Percentiles rank a stretch among this genome's conserved stretches.
These are phyloP conservation scores for Tinamus major DNA, from an alignment of 2,797 vertebrate species.

Conservation along the genomic window DNA sequence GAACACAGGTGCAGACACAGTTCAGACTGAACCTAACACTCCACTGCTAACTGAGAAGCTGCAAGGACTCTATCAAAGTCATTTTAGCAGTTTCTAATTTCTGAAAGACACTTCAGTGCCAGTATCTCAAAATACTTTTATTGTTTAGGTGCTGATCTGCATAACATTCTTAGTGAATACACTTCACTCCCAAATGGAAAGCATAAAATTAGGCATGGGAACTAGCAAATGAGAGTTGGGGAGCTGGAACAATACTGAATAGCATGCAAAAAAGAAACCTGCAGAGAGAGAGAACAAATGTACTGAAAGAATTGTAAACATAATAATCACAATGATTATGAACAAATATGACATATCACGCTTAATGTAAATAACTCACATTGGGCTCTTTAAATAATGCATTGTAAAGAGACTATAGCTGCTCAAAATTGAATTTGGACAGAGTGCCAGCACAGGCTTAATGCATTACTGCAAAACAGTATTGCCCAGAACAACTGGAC, in stretches of 20 bases:
- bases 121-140: background rate
- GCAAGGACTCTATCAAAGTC: background rate
- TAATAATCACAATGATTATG: background rate
- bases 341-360: background rate
- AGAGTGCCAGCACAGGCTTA: background rate
- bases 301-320: background rate
- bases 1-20: background rate
- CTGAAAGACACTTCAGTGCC: background rate
- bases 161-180: background rate
- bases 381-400: background rate
- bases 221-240: background rate
- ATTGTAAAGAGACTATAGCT: background rate
- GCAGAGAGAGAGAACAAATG: background rate
- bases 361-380: background rate
- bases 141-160: background rate
- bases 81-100: background rate
- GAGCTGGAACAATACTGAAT: background rate
- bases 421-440: constrained; percentile 13
- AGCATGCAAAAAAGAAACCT: background rate
- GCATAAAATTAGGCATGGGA: constrained; percentile 3
- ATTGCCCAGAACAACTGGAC: constrained; percentile 48
- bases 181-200: background rate
- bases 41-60: background rate
- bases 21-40: background rate
- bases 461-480: background rate